Evolutionary conservation across 2,113 vertebrate species (phyloP), one percentile per base, ranked within the genome.

Genomic region (Micronycteris hirsuta): DNA sequence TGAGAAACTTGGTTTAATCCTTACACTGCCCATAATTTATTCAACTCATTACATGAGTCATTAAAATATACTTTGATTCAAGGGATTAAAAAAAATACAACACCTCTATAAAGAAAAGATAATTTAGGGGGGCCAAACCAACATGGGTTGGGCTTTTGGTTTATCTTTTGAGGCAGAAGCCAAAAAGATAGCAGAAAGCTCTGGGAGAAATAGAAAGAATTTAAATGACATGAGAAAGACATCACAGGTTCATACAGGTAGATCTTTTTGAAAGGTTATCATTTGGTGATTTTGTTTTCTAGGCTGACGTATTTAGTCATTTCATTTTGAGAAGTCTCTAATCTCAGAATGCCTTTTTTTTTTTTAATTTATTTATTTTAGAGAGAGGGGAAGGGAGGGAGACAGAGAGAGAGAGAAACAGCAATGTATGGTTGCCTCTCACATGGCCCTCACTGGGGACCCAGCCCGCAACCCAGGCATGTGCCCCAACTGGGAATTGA

Each of bases 241-340:
- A 68, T 28, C 4, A 74, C 89, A 73, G 43, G 47, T 94, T 89
- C 33, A 22, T 22, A 2, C 7, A 95, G 91, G 97, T 54, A 93
- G 0, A 91, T 45, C 8, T 89, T 91, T 93, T 85, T 78, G 54
- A 73, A 93, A 96, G 67, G 91, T 77, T 95, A 41, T 20, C 56
- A 85, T 92, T 96, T 22, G 0, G 63, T n/a, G 49, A 73, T 12
- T 73, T 95, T 36, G 20, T 86, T 94, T 93, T 90, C 33, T 49
- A 96, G 96, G 96, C 15, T 93, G 88, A 97, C 89, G 65, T 67
- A 65, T 94, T 91, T 95, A 86, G 83, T 97, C 95, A 96, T 38
- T 96, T 86, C 96, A 96, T 95, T 97, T 96, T 93, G 86, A 92
- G 96, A 98, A 97, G 97, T 97, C 95, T 97, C 96, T 97, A 97